A percentile compares a stretch with the other conserved stretches of the same genome.
These are phyloP conservation scores for Trachelus stipa DNA, from an alignment of 2,888 invertebrate genomes.

Conservation along the genomic window DNA sequence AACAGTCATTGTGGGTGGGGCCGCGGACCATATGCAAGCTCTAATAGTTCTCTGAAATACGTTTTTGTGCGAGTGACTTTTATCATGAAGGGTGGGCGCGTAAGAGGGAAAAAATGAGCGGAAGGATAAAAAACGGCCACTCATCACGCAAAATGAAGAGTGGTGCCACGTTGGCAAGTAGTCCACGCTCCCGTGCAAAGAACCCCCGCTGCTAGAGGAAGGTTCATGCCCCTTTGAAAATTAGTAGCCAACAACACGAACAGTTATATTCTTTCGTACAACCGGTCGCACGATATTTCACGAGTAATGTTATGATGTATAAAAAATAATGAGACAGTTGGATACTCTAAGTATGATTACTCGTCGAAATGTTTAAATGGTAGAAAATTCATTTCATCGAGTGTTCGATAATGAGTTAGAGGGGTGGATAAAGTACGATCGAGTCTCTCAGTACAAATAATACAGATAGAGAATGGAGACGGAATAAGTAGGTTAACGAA, in stretches of 20 bases:
- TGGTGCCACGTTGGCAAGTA: conserved; percentile 18
- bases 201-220: not conserved
- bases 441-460: conserved; percentile 14
- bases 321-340: too few relatives aligned
- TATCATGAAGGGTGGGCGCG: conserved; percentile 4
- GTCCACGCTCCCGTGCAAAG: not conserved
- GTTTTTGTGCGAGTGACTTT: conserved; percentile 10
- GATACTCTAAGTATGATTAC: too few relatives aligned
- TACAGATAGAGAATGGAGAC: conserved; percentile 25
- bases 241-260: not conserved
- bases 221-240: not conserved
- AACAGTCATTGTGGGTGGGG: conserved; percentile 3
- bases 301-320: too few relatives aligned
- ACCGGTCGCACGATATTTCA: too few relatives aligned
- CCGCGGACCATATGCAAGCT: conserved; percentile 10
- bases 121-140: conserved; percentile 13
- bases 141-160: conserved; percentile 22
- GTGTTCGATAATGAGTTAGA: too few relatives aligned
- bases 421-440: conserved; percentile 29
- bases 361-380: not conserved
- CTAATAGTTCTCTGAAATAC: conserved; percentile 9
- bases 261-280: too few relatives aligned
- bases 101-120: not conserved
- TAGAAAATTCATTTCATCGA: conserved; percentile 22
- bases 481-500: conserved; percentile 50